A percentile compares a stretch with the other conserved stretches of the same genome.
Evolutionary conservation across 1,140 invertebrate genomes (phyloP).

Genomic region (Anastrepha ludens): DNA sequence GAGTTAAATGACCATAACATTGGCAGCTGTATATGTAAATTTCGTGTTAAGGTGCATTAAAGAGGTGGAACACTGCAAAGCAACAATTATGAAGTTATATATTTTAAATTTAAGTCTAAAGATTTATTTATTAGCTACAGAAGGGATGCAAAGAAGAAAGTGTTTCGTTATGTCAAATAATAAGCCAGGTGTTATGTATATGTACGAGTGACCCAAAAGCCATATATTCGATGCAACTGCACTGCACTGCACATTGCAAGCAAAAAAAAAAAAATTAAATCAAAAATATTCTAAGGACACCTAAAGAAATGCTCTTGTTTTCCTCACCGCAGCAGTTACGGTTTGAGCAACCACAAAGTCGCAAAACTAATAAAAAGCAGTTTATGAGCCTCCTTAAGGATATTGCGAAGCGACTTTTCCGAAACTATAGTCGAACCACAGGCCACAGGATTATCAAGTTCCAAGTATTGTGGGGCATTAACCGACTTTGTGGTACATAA

Average conservation of each 20-base stretch:
- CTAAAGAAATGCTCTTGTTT: not conserved
- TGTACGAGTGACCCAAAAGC: too few species aligned
- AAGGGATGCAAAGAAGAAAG: too few species aligned
- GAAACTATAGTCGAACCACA: not conserved
- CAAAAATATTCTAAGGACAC: not conserved
- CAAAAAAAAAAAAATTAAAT: too few species aligned
- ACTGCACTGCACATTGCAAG: too few species aligned
- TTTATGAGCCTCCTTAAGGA: not conserved
- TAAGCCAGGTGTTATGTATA: too few species aligned
- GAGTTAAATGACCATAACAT: too few species aligned
- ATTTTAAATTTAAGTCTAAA: too few species aligned
- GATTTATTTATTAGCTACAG: too few species aligned
- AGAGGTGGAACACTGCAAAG: constrained; percentile 60
- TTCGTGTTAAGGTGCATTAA: constrained; percentile 70
- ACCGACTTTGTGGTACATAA: constrained; percentile 28
- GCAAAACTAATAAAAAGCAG: not conserved
- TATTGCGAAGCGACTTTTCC: not conserved
- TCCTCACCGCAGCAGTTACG: not conserved
- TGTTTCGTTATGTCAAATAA: too few species aligned
- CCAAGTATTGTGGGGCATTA: not conserved
- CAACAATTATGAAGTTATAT: too few species aligned
- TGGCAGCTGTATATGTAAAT: constrained; percentile 59
- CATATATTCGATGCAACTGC: too few species aligned
- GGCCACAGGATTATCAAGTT: not conserved
- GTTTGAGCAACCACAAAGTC: not conserved